phyloP scores from a whole-genome alignment of 2,888 invertebrate species.

The Dasysyrphus albostriatus region DNA sequence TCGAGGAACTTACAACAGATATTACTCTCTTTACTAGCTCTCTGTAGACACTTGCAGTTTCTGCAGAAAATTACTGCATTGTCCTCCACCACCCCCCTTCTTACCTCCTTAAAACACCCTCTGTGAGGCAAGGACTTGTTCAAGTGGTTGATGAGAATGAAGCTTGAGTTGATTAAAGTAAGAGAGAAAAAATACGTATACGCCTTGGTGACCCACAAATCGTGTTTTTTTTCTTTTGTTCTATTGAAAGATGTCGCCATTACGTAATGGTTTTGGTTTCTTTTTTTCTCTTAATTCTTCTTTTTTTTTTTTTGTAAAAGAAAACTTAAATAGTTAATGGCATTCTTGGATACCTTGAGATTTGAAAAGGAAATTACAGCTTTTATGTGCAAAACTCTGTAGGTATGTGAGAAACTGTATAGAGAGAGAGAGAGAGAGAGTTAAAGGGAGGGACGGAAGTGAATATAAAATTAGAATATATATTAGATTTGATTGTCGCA shows the following conservation, averaged over 20 bases:
- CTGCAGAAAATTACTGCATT: slow-evolving; percentile 40
- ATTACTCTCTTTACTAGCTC: background rate
- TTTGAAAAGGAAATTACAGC: slow-evolving; percentile 37
- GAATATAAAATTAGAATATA: slow-evolving; percentile 56
- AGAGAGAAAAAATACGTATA: slow-evolving; percentile 41
- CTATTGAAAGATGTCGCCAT: slow-evolving; percentile 37
- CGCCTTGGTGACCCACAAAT: slow-evolving; percentile 44
- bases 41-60: slow-evolving; percentile 64
- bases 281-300: background rate
- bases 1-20: slow-evolving; percentile 48
- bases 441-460: background rate
- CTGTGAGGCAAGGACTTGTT: slow-evolving; percentile 26
- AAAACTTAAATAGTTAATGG: slow-evolving; percentile 39
- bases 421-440: background rate
- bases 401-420: background rate
- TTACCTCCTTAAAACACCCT: slow-evolving; percentile 18
- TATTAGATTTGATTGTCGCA: slow-evolving; percentile 34
- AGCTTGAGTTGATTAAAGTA: slow-evolving; percentile 44
- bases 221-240: background rate
- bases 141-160: slow-evolving; percentile 43
- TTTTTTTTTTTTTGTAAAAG: slow-evolving; percentile 8
- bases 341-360: slow-evolving; percentile 18
- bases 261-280: slow-evolving; percentile 46
- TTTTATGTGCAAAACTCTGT: background rate
- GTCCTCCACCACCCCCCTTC: background rate